phyloP scores from a whole-genome alignment of 2,113 vertebrate genomes.

The Pipra filicauda region DNA sequence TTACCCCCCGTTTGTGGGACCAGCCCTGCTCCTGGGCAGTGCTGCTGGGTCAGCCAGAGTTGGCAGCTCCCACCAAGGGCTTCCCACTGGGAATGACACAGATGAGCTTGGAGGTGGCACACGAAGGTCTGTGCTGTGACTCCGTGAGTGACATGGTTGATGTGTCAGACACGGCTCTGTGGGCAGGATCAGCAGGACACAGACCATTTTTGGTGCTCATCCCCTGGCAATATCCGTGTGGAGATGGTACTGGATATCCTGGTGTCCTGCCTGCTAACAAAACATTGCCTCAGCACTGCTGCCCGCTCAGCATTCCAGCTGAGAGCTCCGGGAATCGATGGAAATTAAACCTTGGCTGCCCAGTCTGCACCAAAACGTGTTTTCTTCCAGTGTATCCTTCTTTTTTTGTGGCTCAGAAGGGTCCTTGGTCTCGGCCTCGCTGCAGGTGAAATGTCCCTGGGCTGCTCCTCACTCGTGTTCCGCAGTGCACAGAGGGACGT shows the following conservation, averaged over 20 bases:
- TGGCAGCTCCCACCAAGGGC: not conserved
- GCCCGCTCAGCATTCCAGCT: not conserved
- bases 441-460: not conserved
- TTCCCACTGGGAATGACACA: not conserved
- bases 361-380: not conserved
- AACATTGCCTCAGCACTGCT: not conserved
- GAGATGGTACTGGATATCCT: not conserved
- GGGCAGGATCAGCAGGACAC: no score
- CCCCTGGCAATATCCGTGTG: accelerated
- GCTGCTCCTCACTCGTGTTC: not conserved
- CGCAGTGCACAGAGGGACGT: accelerated
- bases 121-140: no score
- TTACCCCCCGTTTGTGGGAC: no score
- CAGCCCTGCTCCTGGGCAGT: not conserved
- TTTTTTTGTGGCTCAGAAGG: not conserved
- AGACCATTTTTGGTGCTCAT: no score
- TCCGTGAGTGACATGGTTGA: no score
- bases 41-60: not conserved
- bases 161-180: no score
- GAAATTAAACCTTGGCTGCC: not conserved
- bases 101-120: not conserved
- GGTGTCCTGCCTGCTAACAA: not conserved
- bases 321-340: not conserved
- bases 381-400: not conserved
- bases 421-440: not conserved